phyloP scores from a whole-genome alignment of 2,113 vertebrate genomes.

The Galeopterus variegatus region DNA sequence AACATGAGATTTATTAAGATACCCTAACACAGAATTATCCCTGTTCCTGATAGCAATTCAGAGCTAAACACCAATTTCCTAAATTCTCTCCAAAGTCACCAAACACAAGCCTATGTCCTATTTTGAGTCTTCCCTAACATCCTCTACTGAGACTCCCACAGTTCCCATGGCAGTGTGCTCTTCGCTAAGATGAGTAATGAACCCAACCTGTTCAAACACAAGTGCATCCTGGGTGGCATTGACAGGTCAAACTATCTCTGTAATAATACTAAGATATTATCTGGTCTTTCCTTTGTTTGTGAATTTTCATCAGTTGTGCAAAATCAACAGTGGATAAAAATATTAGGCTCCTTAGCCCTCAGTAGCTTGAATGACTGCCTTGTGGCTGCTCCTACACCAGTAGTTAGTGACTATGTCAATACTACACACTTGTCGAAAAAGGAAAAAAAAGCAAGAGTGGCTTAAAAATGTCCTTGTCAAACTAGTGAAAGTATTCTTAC shows the following conservation, averaged over 20 bases:
- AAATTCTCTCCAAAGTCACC: neutral
- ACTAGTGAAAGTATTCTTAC: neutral
- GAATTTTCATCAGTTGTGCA: neutral
- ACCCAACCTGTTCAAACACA: neutral
- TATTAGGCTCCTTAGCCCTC: no score
- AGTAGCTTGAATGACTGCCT: neutral
- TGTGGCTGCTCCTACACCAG: neutral
- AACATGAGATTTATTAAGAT: neutral
- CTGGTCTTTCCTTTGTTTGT: neutral
- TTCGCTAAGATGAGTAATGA: neutral
- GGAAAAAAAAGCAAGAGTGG: neutral
- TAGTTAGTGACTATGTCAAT: neutral
- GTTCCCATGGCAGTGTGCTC: accelerated
- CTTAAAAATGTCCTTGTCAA: neutral
- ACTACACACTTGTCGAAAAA: neutral
- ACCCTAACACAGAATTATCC: neutral
- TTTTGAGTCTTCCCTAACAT: neutral
- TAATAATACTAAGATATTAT: neutral
- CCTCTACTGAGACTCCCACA: neutral
- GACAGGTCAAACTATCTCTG: neutral
- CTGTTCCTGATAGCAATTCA: neutral
- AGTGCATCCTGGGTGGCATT: accelerated
- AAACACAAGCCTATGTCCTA: neutral
- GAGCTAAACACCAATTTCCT: neutral
- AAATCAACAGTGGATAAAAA: neutral